Conservation (phyloP, 1,140 invertebrate species). For the Heterodera carotae region DNA sequence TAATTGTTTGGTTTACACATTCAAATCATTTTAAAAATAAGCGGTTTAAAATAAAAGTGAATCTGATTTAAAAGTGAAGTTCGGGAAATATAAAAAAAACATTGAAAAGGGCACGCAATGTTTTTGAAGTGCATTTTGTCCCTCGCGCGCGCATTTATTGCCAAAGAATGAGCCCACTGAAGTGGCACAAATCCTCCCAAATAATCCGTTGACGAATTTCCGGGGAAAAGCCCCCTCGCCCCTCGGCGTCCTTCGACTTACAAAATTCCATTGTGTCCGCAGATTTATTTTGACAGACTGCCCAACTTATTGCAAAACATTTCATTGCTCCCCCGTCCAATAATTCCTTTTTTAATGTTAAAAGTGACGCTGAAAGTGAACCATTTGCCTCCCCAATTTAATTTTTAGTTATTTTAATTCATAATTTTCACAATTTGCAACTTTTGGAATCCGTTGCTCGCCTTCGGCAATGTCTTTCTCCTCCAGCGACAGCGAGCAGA, state of each 20-base stretch:
- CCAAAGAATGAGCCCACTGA: background rate
- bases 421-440: conserved; percentile 15
- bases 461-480: conserved; percentile 27
- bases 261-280: background rate
- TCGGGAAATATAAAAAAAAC: background rate
- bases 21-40: background rate
- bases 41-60: background rate
- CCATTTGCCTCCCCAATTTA: background rate
- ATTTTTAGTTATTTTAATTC: background rate
- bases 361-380: background rate
- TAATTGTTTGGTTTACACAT: too few relatives aligned
- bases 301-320: too few relatives aligned
- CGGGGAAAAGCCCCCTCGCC: too few relatives aligned
- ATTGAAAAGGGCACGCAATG: background rate
- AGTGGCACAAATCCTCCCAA: background rate
- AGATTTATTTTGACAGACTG: background rate
- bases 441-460: conserved; percentile 17
- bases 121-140: background rate
- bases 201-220: too few relatives aligned
- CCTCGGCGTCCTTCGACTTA: too few relatives aligned
- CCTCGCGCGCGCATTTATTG: background rate
- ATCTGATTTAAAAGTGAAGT: background rate
- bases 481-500: conserved; percentile 10
- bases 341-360: background rate
- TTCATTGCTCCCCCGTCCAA: too few relatives aligned